These are phyloP conservation scores for Cephus cinctus DNA, from an alignment of 1,140 invertebrate genomes.

Conservation along the genomic window DNA sequence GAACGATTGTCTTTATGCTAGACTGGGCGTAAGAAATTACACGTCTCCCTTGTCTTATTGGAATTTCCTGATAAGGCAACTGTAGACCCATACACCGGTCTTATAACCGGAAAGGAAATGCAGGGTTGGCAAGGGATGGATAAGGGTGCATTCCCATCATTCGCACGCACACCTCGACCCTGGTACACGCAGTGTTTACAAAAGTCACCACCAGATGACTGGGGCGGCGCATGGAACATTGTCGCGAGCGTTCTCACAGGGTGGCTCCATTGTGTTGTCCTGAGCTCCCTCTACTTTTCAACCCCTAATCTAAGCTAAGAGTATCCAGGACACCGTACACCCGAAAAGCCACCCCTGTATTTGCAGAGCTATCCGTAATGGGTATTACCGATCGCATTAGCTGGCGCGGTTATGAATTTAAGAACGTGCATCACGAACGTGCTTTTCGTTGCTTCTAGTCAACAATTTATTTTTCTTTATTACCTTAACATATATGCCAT, in stretches of 20 bases:
- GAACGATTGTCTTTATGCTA: too few species aligned
- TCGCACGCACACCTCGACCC: slow-evolving; percentile 6
- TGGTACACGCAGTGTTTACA: slow-evolving; percentile 41
- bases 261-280: slow-evolving; percentile 39
- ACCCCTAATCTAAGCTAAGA: slow-evolving; percentile 22
- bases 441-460: too few species aligned
- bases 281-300: slow-evolving; percentile 24
- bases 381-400: slow-evolving; percentile 46
- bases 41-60: too few species aligned
- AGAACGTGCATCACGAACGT: too few species aligned
- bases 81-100: too few species aligned
- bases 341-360: slow-evolving; percentile 30
- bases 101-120: too few species aligned
- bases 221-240: slow-evolving; percentile 30
- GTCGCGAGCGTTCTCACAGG: slow-evolving; percentile 43
- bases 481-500: neutral
- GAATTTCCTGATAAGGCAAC: too few species aligned
- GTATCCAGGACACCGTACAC: slow-evolving; percentile 1
- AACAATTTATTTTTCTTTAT: slow-evolving; percentile 1
- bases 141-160: slow-evolving; percentile 13
- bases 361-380: slow-evolving; percentile 47
- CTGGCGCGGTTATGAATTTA: slow-evolving; percentile 16
- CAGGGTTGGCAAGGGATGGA: too few species aligned
- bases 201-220: slow-evolving; percentile 56
- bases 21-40: too few species aligned